phyloP scores from a whole-genome alignment of 1,140 invertebrate species.

The Pseudomyrmex pallidus region DNA sequence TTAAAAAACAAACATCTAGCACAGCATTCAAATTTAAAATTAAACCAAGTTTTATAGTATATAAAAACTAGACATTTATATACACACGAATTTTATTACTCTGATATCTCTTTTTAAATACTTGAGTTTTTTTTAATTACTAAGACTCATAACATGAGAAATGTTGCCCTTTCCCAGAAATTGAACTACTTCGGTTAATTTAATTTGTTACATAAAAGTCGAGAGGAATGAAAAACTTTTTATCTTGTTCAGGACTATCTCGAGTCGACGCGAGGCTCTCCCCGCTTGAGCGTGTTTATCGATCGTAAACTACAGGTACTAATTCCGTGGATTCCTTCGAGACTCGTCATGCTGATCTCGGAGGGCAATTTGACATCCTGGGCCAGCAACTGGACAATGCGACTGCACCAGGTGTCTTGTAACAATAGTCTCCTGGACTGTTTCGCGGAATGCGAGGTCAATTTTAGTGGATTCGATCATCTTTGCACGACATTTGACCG shows the following conservation, averaged over 20 bases:
- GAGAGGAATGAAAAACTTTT: background rate
- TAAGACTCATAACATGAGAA: no score
- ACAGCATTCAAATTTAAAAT: background rate
- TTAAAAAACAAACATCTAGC: no score
- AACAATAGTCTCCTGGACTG: conserved; percentile 69
- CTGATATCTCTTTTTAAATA: no score
- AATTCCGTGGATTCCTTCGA: conserved; percentile 14
- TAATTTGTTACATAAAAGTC: no score
- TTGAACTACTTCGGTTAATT: no score
- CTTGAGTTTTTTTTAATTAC: no score
- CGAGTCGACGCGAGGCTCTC: background rate
- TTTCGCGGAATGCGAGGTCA: conserved; percentile 49
- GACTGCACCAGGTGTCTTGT: conserved; percentile 74
- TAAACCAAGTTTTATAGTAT: background rate
- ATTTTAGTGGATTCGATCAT: conserved; percentile 65
- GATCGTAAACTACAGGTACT: conserved; percentile 41
- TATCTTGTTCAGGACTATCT: background rate
- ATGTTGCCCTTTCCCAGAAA: no score
- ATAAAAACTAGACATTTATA: background rate
- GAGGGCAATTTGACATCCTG: conserved; percentile 68
- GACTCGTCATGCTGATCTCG: conserved; percentile 42
- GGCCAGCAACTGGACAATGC: conserved; percentile 72
- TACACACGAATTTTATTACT: no score
- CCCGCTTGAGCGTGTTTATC: conserved; percentile 1
- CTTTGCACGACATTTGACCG: conserved; percentile 66